Conservation (phyloP, 1,140 invertebrate species). For the Zaprionus nigranus region DNA sequence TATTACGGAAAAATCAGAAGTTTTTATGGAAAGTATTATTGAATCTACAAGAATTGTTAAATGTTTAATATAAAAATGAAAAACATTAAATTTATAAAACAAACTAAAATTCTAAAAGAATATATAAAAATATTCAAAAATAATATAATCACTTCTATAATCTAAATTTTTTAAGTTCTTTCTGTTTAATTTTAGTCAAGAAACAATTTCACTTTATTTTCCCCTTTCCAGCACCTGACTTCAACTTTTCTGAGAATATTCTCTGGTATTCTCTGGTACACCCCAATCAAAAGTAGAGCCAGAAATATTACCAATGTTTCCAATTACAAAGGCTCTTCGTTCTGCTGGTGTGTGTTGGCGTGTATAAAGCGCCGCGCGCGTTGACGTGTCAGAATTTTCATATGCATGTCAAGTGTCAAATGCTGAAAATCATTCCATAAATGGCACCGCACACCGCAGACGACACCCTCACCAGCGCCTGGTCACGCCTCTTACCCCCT, state of each 20-base stretch:
- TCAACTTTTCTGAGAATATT: neutral
- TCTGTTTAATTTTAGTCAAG: neutral
- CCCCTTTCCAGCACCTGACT: neutral
- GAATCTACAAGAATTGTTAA: neutral
- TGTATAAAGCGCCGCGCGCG: conserved; percentile 61
- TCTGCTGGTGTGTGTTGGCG: conserved; percentile 33
- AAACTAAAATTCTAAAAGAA: too few relatives aligned
- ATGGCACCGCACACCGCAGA: conserved; percentile 22
- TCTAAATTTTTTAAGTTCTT: too few relatives aligned
- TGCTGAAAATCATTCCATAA: conserved; percentile 57
- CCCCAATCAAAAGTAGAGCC: conserved; percentile 16
- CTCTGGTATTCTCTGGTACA: neutral
- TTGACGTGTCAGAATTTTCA: conserved; percentile 84
- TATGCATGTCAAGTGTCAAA: conserved; percentile 84
- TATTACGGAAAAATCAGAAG: neutral
- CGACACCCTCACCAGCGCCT: conserved; percentile 1
- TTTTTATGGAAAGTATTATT: too few relatives aligned
- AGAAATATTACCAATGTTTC: conserved; percentile 71
- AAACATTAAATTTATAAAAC: too few relatives aligned
- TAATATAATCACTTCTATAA: too few relatives aligned
- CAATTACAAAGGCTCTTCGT: conserved; percentile 51
- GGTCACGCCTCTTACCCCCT: conserved; percentile 4
- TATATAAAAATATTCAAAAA: too few relatives aligned
- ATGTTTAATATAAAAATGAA: too few relatives aligned
- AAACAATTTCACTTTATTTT: neutral